Conservation (phyloP, 2,113 vertebrate genomes). For the Bagarius yarrelli region DNA sequence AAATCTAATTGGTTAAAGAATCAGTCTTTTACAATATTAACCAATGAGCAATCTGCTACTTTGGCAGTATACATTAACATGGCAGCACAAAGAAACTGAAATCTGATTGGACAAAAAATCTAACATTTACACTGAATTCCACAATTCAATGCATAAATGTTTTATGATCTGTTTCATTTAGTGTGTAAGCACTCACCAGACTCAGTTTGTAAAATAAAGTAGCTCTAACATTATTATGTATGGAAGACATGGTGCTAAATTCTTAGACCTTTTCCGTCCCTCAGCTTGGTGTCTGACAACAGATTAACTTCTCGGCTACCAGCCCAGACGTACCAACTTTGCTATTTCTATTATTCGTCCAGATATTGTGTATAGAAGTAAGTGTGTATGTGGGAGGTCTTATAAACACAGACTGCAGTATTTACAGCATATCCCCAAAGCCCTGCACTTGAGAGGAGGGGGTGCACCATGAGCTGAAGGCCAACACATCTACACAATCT, state of each 20-base stretch:
- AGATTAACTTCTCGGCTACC: neutral
- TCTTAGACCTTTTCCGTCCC: neutral
- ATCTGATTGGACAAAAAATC: too few relatives aligned
- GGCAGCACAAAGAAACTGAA: too few relatives aligned
- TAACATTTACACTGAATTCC: neutral
- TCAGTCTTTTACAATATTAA: too few relatives aligned
- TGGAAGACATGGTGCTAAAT: neutral
- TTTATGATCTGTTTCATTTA: conserved; percentile 4
- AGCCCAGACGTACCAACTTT: conserved; percentile 11
- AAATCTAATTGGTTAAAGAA: too few relatives aligned
- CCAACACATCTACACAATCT: conserved; percentile 4
- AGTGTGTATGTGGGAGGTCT: neutral
- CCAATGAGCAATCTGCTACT: too few relatives aligned
- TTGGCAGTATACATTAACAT: too few relatives aligned
- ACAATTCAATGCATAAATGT: neutral
- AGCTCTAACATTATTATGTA: neutral
- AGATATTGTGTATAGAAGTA: neutral
- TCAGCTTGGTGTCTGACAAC: neutral
- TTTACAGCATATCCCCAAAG: neutral
- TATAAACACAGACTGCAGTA: conserved; percentile 10
- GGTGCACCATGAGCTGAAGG: neutral
- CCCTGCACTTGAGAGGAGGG: neutral
- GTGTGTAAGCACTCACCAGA: neutral
- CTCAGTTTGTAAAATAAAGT: conserved; percentile 4
- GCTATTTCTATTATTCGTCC: neutral